These are phyloP conservation scores for Triplophysa dalaica DNA, from an alignment of 2,113 vertebrate species.

Conservation along the genomic window DNA sequence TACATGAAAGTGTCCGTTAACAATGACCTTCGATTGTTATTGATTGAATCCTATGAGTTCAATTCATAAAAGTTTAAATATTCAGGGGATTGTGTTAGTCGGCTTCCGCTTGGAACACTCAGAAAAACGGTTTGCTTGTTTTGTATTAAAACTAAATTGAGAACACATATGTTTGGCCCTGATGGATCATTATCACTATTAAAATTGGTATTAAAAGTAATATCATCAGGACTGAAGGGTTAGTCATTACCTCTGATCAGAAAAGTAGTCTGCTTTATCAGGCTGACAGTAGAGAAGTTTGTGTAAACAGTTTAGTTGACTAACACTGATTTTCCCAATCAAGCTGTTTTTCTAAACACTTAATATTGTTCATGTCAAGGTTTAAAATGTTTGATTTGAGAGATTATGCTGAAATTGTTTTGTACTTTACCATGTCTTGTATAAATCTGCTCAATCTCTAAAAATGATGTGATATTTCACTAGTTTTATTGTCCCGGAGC, in stretches of 20 bases:
- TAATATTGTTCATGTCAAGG: background rate
- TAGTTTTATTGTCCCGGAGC: background rate
- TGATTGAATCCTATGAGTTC: background rate
- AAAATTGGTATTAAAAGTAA: background rate
- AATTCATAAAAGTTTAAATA: background rate
- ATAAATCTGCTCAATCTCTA: constrained; percentile 22
- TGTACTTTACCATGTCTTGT: constrained; percentile 31
- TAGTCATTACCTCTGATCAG: constrained; percentile 12
- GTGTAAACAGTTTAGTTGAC: constrained; percentile 27
- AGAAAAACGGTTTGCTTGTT: constrained; percentile 1
- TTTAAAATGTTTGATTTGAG: constrained; percentile 41
- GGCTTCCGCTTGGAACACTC: background rate
- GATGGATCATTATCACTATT: constrained; percentile 7
- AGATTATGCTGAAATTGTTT: constrained; percentile 35
- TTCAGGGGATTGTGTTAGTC: background rate
- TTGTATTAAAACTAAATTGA: constrained; percentile 25
- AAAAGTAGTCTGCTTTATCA: constrained; percentile 1
- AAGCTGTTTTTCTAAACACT: constrained; percentile 27
- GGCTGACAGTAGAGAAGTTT: background rate
- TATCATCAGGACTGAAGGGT: background rate
- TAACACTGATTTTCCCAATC: constrained; percentile 37
- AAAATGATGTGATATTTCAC: constrained; percentile 8
- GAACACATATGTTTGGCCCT: constrained; percentile 17
- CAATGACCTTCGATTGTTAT: constrained; percentile 38
- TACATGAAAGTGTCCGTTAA: constrained; percentile 21